Conservation (phyloP, 1,140 invertebrate genomes). For the Calliphora vicina region DNA sequence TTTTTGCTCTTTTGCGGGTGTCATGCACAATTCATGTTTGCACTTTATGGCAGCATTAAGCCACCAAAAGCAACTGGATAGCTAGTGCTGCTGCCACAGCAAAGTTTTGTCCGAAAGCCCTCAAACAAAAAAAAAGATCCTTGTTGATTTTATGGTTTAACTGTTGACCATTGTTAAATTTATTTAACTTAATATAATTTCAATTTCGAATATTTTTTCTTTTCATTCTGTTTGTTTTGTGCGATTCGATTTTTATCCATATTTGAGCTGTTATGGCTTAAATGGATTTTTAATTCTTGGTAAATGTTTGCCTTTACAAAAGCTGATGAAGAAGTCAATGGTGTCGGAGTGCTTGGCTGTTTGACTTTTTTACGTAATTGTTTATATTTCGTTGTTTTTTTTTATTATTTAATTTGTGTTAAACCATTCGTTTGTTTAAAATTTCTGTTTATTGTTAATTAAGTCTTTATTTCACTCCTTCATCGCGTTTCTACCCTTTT, state of each 20-base stretch:
- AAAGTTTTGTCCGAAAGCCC: not conserved
- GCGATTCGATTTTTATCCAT: not conserved
- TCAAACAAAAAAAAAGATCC: not conserved
- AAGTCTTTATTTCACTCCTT: not conserved
- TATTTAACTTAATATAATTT: slow-evolving; percentile 1
- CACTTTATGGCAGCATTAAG: not conserved
- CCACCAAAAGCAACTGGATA: no score
- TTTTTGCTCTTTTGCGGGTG: not conserved
- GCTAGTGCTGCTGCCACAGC: no score
- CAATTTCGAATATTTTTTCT: not conserved
- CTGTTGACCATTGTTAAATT: not conserved
- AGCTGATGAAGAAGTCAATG: not conserved
- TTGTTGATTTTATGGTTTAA: not conserved
- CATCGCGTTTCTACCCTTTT: not conserved
- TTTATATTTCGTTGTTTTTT: not conserved
- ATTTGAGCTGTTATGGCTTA: slow-evolving; percentile 6
- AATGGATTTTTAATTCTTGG: not conserved
- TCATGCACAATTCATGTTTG: not conserved
- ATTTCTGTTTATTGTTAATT: not conserved
- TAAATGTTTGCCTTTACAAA: not conserved
- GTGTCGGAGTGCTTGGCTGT: not conserved
- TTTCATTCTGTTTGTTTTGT: no score
- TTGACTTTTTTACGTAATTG: not conserved
- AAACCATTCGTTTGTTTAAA: slow-evolving; percentile 11
- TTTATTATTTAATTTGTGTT: not conserved